Evolutionary conservation across 2,797 vertebrate species (phyloP), one percentile per base, ranked within the genome.

Genomic region (Micromesistius poutassou): DNA sequence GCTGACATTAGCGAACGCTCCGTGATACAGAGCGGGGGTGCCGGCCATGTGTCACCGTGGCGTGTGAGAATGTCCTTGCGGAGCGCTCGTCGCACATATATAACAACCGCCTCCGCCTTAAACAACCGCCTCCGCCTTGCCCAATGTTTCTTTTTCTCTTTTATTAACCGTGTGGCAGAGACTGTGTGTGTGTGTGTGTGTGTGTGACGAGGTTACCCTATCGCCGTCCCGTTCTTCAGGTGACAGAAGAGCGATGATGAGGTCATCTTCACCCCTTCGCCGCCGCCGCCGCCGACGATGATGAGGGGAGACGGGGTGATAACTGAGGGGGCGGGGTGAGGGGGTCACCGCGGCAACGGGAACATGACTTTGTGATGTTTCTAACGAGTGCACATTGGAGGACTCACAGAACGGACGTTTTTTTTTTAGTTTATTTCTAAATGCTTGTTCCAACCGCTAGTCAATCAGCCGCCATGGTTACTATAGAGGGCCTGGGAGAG

Each of bases 341-440:
- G 50, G 16, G 50, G 50, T 55, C 6, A 55, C 19, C 50, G 19
- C 16, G 90, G 88, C 93, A 94, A 94, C 92, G 92, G 91, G 93
- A 93, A 94, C 93, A 94, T 91, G 93, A 94, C 92, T 94, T 94
- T 91, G 91, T 91, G 92, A 93, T 94, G 91, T 89, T 94, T 93
- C 91, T 95, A 95, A 95, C 95, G 94, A 94, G 93, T 93, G 90
- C 93, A 90, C 93, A 94, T 91, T 95, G 94, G 94, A 94, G 93
- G 94, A 95, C 90, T 94, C 92, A 86, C 42, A 46, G 42, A 46
- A 91, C 84, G 86, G 90, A 75, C 89, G 87, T 87, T 88, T 83
- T 12, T 12, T 46, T 46, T 72, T 86, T 38, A 35, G 5, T 35
- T 5, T 35, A 6, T 35, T 35, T 35, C 6, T 38, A 38, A 38